phyloP scores from a whole-genome alignment of 2,888 invertebrate genomes.

The Diaperis boleti region DNA sequence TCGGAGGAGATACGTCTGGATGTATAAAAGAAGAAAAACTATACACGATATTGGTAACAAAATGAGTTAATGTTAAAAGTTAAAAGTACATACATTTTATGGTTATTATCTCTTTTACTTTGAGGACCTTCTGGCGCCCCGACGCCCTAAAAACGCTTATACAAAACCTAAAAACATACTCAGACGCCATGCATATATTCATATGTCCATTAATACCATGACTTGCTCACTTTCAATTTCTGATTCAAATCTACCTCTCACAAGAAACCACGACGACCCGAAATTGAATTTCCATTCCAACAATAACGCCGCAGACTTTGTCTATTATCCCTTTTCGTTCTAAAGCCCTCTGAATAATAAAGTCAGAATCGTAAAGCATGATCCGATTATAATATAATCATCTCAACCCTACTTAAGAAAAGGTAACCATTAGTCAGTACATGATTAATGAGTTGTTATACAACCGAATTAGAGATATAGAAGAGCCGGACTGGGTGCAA shows the following conservation, averaged over 20 bases:
- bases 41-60: no score
- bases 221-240: neutral
- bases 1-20: no score
- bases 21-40: no score
- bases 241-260: neutral
- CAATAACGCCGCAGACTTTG: neutral
- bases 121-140: no score
- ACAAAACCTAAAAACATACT: no score
- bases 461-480: constrained; percentile 31
- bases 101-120: no score
- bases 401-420: constrained; percentile 34
- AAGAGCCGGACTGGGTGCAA: constrained; percentile 17
- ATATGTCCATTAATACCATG: neutral
- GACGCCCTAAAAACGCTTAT: no score
- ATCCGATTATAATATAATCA: constrained; percentile 44
- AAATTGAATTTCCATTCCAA: constrained; percentile 2
- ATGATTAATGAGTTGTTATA: constrained; percentile 43
- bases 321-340: constrained; percentile 3
- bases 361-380: constrained; percentile 16
- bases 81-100: no score
- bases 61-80: no score
- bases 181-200: no score
- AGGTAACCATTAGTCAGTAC: constrained; percentile 40
- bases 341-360: constrained; percentile 13
- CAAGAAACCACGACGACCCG: neutral